Conservation (phyloP, 2,888 invertebrate species). For the Teleiodes luculella region DNA sequence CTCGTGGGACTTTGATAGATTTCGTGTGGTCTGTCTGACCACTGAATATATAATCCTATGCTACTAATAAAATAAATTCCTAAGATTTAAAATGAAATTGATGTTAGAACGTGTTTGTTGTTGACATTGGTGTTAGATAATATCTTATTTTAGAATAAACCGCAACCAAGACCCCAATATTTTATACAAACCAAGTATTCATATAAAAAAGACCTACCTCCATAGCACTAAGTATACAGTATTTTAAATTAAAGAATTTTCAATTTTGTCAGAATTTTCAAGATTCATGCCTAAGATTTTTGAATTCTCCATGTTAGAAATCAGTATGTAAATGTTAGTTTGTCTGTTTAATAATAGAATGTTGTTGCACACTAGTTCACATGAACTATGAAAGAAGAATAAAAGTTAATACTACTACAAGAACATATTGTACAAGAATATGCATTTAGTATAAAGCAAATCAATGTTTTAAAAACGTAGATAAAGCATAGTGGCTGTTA, state of each 20-base stretch:
- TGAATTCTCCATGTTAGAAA: too few species aligned
- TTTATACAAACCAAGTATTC: slow-evolving; percentile 27
- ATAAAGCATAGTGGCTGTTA: slow-evolving; percentile 27
- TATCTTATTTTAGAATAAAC: slow-evolving; percentile 3
- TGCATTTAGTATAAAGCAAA: too few species aligned
- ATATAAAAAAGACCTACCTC: slow-evolving; percentile 35
- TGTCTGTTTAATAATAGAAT: too few species aligned
- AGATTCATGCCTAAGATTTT: too few species aligned
- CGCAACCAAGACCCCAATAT: slow-evolving; percentile 41
- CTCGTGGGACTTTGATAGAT: too few species aligned
- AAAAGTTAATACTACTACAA: too few species aligned
- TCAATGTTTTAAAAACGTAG: background rate
- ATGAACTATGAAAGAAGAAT: too few species aligned
- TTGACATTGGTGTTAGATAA: background rate
- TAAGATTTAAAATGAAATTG: background rate
- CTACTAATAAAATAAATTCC: background rate
- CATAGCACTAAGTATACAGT: slow-evolving; percentile 32
- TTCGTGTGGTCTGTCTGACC: too few species aligned
- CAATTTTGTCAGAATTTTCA: too few species aligned
- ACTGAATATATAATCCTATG: background rate
- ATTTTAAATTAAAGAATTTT: slow-evolving; percentile 22
- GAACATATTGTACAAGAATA: too few species aligned
- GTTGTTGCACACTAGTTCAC: too few species aligned
- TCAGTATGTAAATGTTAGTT: too few species aligned
- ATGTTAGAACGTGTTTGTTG: background rate